A percentile compares a stretch with the other conserved stretches of the same genome.
Conservation (phyloP, 1,140 invertebrate species). For the Papilio xuthus region DNA sequence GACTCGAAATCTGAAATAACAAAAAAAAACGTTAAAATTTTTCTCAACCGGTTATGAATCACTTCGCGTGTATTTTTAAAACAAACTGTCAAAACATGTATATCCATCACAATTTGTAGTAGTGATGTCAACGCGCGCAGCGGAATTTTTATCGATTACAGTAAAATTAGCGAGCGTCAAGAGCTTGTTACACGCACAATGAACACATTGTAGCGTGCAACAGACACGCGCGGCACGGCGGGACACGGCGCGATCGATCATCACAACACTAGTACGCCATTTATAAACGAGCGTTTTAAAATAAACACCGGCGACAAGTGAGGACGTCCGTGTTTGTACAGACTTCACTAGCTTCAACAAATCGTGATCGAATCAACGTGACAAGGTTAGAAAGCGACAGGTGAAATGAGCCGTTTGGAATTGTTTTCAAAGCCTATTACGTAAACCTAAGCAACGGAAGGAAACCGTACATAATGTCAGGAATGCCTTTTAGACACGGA, state of each 20-base stretch:
- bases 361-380: slow-evolving; percentile 48
- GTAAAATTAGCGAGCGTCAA: slow-evolving; percentile 49
- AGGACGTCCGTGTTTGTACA: slow-evolving; percentile 63
- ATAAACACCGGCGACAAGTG: slow-evolving; percentile 68
- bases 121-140: slow-evolving; percentile 59
- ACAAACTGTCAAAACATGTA: slow-evolving; percentile 50
- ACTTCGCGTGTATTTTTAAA: slow-evolving; percentile 40
- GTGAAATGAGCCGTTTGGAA: slow-evolving; percentile 51
- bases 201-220: slow-evolving; percentile 61
- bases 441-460: slow-evolving; percentile 52
- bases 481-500: slow-evolving; percentile 62
- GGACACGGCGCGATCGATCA: slow-evolving; percentile 68
- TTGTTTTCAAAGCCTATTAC: slow-evolving; percentile 43
- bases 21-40: slow-evolving; percentile 44
- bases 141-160: slow-evolving; percentile 65
- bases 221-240: slow-evolving; percentile 50
- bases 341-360: slow-evolving; percentile 48
- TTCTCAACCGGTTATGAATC: slow-evolving; percentile 38
- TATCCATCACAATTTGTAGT: slow-evolving; percentile 67
- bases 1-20: slow-evolving; percentile 48
- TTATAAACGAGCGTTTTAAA: slow-evolving; percentile 53
- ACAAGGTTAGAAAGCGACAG: slow-evolving; percentile 56
- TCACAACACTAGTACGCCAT: slow-evolving; percentile 63
- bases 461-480: slow-evolving; percentile 48
- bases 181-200: slow-evolving; percentile 54